Conservation (phyloP, 1,140 invertebrate species). For the Rhizoglyphus robini region DNA sequence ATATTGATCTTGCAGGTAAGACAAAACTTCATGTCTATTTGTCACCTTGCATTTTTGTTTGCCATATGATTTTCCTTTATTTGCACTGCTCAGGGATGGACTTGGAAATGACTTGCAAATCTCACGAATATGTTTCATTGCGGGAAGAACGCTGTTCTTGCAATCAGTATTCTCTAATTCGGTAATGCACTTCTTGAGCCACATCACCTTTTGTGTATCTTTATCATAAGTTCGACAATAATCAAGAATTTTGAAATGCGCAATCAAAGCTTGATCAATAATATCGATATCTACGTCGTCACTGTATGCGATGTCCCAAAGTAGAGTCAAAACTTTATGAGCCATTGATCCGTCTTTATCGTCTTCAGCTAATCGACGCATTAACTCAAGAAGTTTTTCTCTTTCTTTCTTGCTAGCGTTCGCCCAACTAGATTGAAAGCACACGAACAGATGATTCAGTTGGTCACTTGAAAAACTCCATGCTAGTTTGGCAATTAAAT, state of each 20-base stretch:
- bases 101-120: slow-evolving; percentile 44
- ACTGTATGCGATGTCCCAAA: slow-evolving; percentile 93
- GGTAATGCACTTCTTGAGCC: slow-evolving; percentile 88
- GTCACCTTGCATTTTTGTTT: slow-evolving; percentile 29
- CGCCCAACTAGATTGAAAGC: slow-evolving; percentile 89
- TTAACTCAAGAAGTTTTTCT: slow-evolving; percentile 87
- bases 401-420: slow-evolving; percentile 89
- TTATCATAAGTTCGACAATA: slow-evolving; percentile 90
- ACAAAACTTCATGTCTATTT: slow-evolving; percentile 64
- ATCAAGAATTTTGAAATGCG: slow-evolving; percentile 94
- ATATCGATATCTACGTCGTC: slow-evolving; percentile 93
- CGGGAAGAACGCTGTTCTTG: slow-evolving; percentile 79
- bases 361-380: slow-evolving; percentile 84
- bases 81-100: no score
- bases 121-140: slow-evolving; percentile 86
- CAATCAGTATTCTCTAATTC: slow-evolving; percentile 55
- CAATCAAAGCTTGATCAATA: slow-evolving; percentile 86
- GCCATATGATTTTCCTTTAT: no score
- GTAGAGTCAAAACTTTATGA: slow-evolving; percentile 81
- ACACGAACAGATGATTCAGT: slow-evolving; percentile 90
- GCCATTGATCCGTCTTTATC: slow-evolving; percentile 98
- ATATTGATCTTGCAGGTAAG: slow-evolving; percentile 76
- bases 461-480: slow-evolving; percentile 97
- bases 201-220: slow-evolving; percentile 86
- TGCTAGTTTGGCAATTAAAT: slow-evolving; percentile 84